Evolutionary conservation across 1,140 invertebrate species (phyloP), one percentile per base, ranked within the genome.

Genomic region (Heliothis subflexa): DNA sequence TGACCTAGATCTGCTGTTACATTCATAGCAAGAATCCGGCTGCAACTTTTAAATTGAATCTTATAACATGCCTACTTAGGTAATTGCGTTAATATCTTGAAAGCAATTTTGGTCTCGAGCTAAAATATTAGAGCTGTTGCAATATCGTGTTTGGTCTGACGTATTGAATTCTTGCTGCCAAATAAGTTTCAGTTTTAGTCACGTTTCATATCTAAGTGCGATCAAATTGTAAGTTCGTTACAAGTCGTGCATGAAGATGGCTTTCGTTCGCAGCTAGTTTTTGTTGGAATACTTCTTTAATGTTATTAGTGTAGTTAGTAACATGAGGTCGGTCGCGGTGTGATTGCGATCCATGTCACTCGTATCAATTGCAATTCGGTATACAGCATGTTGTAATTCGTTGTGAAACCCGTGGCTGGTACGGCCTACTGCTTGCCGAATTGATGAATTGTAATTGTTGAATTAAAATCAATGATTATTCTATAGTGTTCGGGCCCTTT

Each of bases 171-270:
- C 81, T 80, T 55, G 62, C 75, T 81, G 71, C 16, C 73, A 64
- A 75, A 78, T 54, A 47, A 81, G 45, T 81, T 73, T 81, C 73
- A 66, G 76, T 81, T 83, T 81, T 78, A 80, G 73, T 84, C 83
- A 83, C 83, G 81, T 78, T 68, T 77, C 72, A 70, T 68, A 78
- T 81, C 14, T 62, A 40, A 40, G 33, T 75, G 49, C 62, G 13
- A 83, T 79, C 50, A 80, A 12, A 81, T 80, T 68, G 54, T 64
- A 47, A 62, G 74, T 75, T 78, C 70, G 55, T 13, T 68, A 40
- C 45, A 78, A 50, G 7, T 83, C 82, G 79, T 81, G 79, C 74
- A 80, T 80, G 79, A 82, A 84, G 52, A 72, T 52, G 76, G 55
- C 28, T 82, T 79, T 79, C 73, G 78, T 83, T 81, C 71, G 28